Percentiles rank a stretch among this genome's conserved stretches.
Conservation (phyloP, 2,113 vertebrate genomes). For the Anarrhichthys ocellatus region DNA sequence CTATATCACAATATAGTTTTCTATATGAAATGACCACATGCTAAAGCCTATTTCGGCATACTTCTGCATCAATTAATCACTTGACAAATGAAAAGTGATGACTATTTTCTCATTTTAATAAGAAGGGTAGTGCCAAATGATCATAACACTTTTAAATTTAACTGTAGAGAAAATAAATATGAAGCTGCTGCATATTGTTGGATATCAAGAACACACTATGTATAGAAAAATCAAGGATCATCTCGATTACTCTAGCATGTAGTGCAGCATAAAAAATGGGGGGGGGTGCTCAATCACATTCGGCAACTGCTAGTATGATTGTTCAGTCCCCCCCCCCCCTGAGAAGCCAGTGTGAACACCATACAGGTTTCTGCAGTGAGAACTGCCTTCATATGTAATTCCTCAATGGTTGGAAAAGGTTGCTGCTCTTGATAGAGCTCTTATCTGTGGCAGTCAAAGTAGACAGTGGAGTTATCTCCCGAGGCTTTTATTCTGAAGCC, state of each 20-base stretch:
- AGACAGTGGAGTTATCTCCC: neutral
- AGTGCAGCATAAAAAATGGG: neutral
- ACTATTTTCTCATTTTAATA: too few relatives aligned
- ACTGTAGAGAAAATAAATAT: neutral
- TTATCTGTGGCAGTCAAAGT: neutral
- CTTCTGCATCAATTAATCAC: too few relatives aligned
- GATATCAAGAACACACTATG: neutral
- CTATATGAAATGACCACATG: neutral
- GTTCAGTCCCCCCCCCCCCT: neutral
- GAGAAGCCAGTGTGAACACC: neutral
- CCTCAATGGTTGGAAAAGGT: neutral
- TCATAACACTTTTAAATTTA: neutral
- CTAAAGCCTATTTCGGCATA: neutral
- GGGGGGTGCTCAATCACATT: neutral
- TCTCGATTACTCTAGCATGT: neutral
- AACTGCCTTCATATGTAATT: neutral
- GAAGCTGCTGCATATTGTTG: neutral
- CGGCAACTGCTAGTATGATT: constrained; percentile 16
- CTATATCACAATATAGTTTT: neutral
- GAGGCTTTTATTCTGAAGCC: neutral
- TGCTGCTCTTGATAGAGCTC: neutral
- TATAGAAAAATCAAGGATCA: neutral
- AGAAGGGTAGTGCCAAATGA: neutral
- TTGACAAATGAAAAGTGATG: neutral
- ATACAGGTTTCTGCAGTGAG: neutral